phyloP scores from a whole-genome alignment of 2,888 invertebrate genomes.

The Ophion ventricosus region DNA sequence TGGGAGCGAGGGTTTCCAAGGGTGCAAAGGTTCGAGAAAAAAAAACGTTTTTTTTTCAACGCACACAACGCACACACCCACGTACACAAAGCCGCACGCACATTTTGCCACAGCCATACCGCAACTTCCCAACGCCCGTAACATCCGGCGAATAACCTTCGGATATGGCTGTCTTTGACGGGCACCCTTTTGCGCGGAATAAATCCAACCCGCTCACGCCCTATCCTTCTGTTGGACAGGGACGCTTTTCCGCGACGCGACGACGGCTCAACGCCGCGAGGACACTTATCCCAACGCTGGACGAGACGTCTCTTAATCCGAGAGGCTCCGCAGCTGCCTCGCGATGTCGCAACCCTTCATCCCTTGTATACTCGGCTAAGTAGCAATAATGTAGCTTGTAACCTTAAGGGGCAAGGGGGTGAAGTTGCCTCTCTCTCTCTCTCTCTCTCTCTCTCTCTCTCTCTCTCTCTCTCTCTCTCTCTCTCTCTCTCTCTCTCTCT shows the following conservation, averaged over 20 bases:
- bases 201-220: not conserved
- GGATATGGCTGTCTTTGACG: slow-evolving; percentile 35
- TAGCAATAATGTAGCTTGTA: not conserved
- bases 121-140: slow-evolving; percentile 26
- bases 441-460: not conserved
- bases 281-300: not conserved
- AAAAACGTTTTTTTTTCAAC: too few relatives aligned
- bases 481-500: not conserved
- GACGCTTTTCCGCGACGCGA: not conserved
- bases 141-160: slow-evolving; percentile 28
- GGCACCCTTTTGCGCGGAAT: slow-evolving; percentile 30
- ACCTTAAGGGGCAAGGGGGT: not conserved
- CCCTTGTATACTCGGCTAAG: not conserved
- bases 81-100: too few relatives aligned
- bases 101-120: not conserved
- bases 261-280: not conserved
- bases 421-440: not conserved
- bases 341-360: too few relatives aligned
- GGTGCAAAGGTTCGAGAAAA: too few relatives aligned
- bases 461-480: not conserved
- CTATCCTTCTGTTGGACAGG: not conserved
- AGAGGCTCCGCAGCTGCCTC: not conserved
- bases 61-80: too few relatives aligned
- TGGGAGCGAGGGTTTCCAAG: too few relatives aligned
- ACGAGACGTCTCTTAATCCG: slow-evolving; percentile 1